Evolutionary conservation across 2,888 invertebrate species (phyloP).

Genomic region (Girardia tigrina): DNA sequence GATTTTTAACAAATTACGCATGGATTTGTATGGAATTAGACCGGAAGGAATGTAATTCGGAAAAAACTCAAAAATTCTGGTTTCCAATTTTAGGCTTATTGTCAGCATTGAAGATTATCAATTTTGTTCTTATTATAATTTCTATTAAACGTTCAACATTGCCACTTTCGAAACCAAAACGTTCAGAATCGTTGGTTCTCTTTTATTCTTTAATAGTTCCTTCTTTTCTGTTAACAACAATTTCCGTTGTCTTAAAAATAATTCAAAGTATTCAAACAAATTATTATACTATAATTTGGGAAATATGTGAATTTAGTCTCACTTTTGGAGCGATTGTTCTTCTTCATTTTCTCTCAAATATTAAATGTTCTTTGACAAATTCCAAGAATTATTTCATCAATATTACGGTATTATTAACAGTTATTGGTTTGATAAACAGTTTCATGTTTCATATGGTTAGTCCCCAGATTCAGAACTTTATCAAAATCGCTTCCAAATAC

Average conservation of each 20-base stretch:
- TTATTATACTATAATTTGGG: not conserved
- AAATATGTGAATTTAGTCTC: not conserved
- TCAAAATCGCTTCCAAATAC: no score
- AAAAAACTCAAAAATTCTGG: not conserved
- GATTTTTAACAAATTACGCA: not conserved
- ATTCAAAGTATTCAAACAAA: not conserved
- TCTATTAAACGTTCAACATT: not conserved
- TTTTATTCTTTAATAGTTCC: not conserved
- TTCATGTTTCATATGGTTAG: no score
- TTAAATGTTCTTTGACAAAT: no score
- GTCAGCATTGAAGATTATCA: not conserved
- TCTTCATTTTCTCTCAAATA: no score
- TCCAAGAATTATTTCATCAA: no score
- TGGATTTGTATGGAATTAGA: constrained; percentile 14
- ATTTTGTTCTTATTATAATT: not conserved
- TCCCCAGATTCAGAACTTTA: no score
- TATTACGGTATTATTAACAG: no score
- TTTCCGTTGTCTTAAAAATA: not conserved
- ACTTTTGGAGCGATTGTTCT: not conserved
- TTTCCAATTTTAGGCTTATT: not conserved
- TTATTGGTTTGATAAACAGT: no score
- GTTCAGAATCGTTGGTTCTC: not conserved
- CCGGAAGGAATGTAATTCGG: not conserved
- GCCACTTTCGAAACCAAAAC: not conserved
- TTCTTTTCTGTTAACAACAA: not conserved